Evolutionary conservation across 2,888 invertebrate species (phyloP), one percentile per base, ranked within the genome.

Genomic region (Harpalus rufipes): DNA sequence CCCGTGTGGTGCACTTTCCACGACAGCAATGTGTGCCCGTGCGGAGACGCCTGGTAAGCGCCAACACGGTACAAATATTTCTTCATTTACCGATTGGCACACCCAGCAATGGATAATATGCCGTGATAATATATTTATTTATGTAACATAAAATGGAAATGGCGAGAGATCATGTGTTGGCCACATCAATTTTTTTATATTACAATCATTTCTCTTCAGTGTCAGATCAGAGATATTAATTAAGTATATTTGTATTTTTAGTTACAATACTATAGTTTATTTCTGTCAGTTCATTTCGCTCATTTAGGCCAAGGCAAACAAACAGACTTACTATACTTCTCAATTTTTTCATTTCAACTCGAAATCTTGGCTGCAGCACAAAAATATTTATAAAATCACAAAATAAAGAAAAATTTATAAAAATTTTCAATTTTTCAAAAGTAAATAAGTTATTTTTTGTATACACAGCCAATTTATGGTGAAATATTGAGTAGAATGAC

Each of bases 251-350:
- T 44, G 5, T 59, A 61, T 61, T 61, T 61, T 14, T 61, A 61
- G 59, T 16, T 61, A 14, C 16, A 16, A 6, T 16, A 61, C 14
- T 12, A 63, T 59, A 25, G 25, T 39, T 39, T 39, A 68, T 39
- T 32, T n/a, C 68, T 7, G 32, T 12, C 5, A 39, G 32, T 68
- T 14, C 14, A 32, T n/a, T 39, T 7, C 0, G 12, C 6, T 63
- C 5, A 68, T n/a, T 68, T 39, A 39, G 68, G 68, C 68, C 68
- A 68, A 68, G 68, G 68, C 39, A 63, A 63, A 63, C 32, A 0
- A 25, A 10, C 0, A 6, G 32, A 1, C 61, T 65, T 68, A 7
- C n/a, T 12, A 7, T 6, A 32, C 6, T 5, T 32, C 32, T 32
- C 5, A 32, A 32, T 4, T 39, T 63, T 63, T 63, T 18, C 18